A percentile compares a stretch with the other conserved stretches of the same genome.
Evolutionary conservation across 2,113 vertebrate genomes (phyloP).

Genomic region (Ciconia maguari): DNA sequence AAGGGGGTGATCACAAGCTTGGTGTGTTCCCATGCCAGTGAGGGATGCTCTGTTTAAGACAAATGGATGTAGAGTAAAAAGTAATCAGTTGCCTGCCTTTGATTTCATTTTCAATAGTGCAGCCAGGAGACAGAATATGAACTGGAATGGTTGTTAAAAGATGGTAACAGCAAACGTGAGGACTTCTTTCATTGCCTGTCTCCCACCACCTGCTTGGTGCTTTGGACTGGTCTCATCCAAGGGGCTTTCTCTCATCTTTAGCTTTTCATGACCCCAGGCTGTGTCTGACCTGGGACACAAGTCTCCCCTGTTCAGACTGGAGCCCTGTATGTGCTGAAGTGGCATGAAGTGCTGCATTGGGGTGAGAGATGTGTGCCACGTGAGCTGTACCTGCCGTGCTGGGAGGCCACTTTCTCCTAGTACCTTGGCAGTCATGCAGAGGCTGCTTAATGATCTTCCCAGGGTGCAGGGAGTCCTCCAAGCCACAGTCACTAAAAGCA

Average conservation of each 20-base stretch:
- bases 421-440: fast-evolving
- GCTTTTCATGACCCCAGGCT: background rate
- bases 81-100: background rate
- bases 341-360: background rate
- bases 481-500: background rate
- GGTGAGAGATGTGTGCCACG: fast-evolving
- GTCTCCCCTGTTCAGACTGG: background rate
- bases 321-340: background rate
- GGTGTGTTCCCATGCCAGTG: background rate
- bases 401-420: background rate
- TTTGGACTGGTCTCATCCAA: background rate
- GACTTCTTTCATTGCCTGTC: background rate
- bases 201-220: background rate
- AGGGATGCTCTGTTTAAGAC: background rate
- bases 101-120: background rate
- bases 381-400: fast-evolving
- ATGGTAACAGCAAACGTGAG: background rate
- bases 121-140: background rate
- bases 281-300: background rate
- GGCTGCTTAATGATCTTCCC: background rate
- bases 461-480: background rate
- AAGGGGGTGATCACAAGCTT: background rate
- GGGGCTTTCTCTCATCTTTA: background rate
- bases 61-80: background rate
- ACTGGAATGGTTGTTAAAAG: background rate